A percentile compares a stretch with the other conserved stretches of the same genome.
These are phyloP conservation scores for Synergus japonicus DNA, from an alignment of 2,888 invertebrate species.

Conservation along the genomic window DNA sequence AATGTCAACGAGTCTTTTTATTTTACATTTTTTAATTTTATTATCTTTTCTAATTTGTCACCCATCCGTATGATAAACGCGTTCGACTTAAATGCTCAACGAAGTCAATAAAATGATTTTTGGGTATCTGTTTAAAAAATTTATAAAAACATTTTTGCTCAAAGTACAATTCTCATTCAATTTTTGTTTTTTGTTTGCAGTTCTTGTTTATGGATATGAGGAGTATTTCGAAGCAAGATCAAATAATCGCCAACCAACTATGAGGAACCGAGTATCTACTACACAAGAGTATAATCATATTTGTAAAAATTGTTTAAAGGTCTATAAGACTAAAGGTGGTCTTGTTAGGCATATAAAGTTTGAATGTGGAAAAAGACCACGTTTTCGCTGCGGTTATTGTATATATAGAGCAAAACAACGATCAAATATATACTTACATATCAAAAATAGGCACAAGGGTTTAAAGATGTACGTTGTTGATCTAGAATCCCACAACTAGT, in stretches of 20 bases:
- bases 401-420: conserved; percentile 79
- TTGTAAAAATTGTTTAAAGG: conserved; percentile 78
- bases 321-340: conserved; percentile 81
- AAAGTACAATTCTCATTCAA: neutral
- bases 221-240: conserved; percentile 19
- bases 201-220: neutral
- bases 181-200: neutral
- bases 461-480: conserved; percentile 61
- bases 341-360: conserved; percentile 78
- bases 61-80: too few species aligned
- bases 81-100: too few species aligned
- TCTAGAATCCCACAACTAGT: conserved; percentile 52
- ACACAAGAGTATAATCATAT: conserved; percentile 47
- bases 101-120: neutral
- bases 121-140: neutral
- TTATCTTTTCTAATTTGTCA: too few species aligned
- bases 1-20: too few species aligned
- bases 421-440: conserved; percentile 79
- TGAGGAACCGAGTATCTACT: neutral
- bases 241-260: neutral
- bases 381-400: conserved; percentile 78
- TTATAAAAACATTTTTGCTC: neutral
- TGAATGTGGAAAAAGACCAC: conserved; percentile 73
- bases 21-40: too few species aligned
- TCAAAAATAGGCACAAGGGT: conserved; percentile 68